Evolutionary conservation across 2,797 vertebrate genomes (phyloP).

Genomic region (Synanceia verrucosa): DNA sequence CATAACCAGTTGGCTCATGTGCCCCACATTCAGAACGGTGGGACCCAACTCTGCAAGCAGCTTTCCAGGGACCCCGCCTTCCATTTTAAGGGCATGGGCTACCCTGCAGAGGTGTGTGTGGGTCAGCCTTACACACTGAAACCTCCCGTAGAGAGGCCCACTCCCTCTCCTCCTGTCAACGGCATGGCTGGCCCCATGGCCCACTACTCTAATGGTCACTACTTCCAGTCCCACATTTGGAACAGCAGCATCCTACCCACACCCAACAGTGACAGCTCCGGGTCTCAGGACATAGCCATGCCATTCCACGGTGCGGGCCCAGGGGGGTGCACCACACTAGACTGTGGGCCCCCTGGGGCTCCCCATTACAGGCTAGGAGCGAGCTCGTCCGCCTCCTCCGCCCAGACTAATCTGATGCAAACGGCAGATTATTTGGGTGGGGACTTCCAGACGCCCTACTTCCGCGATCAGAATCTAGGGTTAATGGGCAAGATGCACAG

Average conservation of each 20-base stretch:
- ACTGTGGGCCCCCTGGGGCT: conserved; percentile 89
- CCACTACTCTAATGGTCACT: conserved; percentile 94
- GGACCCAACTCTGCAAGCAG: conserved; percentile 87
- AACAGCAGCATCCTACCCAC: conserved; percentile 98
- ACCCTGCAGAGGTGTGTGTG: conserved; percentile 94
- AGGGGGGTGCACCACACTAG: conserved; percentile 83
- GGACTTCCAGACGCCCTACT: conserved; percentile 99
- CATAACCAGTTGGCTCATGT: conserved; percentile 94
- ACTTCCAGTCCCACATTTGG: conserved; percentile 93
- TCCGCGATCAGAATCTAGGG: conserved; percentile 96
- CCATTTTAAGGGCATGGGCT: conserved; percentile 89
- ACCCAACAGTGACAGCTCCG: conserved; percentile 99
- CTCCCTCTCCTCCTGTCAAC: conserved; percentile 92
- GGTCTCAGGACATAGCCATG: conserved; percentile 96
- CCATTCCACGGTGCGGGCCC: conserved; percentile 90
- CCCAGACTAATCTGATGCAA: conserved; percentile 97
- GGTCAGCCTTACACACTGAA: conserved; percentile 95
- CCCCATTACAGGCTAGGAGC: conserved; percentile 92
- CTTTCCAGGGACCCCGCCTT: conserved; percentile 88
- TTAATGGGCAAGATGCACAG: conserved; percentile 96
- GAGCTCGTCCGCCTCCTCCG: conserved; percentile 82
- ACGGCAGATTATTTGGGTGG: conserved; percentile 96
- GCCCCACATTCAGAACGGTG: conserved; percentile 91
- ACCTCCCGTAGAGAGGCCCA: conserved; percentile 92
- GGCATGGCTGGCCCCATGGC: conserved; percentile 88